Evolutionary conservation across 2,113 vertebrate species (phyloP).

Genomic region (Brachyhypopomus occidentalis): DNA sequence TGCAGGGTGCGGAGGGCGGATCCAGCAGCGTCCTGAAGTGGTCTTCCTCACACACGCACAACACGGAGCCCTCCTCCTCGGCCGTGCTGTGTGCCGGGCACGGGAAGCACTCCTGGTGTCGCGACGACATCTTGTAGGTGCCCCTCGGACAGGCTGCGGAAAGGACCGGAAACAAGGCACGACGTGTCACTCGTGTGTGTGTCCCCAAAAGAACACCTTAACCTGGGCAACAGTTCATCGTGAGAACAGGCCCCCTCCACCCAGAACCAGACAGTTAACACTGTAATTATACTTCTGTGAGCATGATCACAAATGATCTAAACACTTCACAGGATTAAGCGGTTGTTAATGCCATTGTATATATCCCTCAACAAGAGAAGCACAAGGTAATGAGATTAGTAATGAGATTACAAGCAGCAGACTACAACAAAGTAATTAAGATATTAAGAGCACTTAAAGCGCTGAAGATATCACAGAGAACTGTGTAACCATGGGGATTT

Average conservation of each 20-base stretch:
- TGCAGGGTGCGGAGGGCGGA: slow-evolving; percentile 88
- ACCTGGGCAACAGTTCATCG: neutral
- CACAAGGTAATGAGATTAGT: neutral
- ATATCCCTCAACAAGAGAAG: neutral
- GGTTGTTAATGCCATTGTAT: neutral
- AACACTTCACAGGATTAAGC: neutral
- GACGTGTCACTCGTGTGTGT: too few relatives aligned
- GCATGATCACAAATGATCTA: neutral
- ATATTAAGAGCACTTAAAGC: neutral
- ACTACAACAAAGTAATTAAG: neutral
- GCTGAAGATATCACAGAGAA: neutral
- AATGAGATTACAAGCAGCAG: neutral
- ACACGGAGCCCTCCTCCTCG: slow-evolving; percentile 84
- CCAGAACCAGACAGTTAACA: neutral
- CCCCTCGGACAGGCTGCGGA: slow-evolving; percentile 85
- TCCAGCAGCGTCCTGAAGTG: slow-evolving; percentile 89
- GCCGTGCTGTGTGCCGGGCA: slow-evolving; percentile 91
- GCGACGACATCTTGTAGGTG: slow-evolving; percentile 89
- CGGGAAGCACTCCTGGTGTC: slow-evolving; percentile 86
- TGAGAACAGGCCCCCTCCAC: too few relatives aligned
- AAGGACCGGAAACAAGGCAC: neutral
- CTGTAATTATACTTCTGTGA: neutral
- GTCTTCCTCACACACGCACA: slow-evolving; percentile 86
- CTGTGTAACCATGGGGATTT: neutral
- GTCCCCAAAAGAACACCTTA: too few relatives aligned